A percentile compares a stretch with the other conserved stretches of the same genome.
Evolutionary conservation across 2,797 vertebrate species (phyloP).

Genomic region (Cephalopachus bancanus): DNA sequence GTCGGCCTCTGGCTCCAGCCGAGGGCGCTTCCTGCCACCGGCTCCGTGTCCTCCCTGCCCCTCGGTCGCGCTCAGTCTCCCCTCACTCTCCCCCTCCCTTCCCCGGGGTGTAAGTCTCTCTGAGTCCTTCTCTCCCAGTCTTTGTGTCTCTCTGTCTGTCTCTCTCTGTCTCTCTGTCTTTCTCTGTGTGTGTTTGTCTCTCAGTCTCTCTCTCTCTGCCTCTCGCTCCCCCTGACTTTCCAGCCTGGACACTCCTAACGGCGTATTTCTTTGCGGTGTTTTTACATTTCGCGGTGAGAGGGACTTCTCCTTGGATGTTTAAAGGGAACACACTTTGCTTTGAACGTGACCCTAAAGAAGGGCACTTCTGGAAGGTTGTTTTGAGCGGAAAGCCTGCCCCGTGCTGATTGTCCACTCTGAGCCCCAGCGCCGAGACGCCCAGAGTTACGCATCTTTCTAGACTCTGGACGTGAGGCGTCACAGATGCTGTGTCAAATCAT

Average conservation of each 20-base stretch:
- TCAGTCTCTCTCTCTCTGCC: neutral
- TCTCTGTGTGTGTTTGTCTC: neutral
- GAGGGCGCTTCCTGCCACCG: no score
- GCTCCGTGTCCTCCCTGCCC: no score
- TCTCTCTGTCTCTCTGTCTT: neutral
- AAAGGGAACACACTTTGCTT: constrained; percentile 2
- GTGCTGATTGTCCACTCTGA: fast-evolving
- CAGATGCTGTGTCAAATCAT: neutral
- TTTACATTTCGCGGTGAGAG: constrained; percentile 71
- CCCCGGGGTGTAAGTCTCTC: no score
- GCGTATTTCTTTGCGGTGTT: constrained; percentile 32
- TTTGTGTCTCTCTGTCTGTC: no score
- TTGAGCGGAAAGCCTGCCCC: neutral
- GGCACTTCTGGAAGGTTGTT: neutral
- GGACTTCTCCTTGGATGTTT: neutral
- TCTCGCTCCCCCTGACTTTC: neutral
- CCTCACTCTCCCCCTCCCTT: no score
- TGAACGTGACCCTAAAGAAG: neutral
- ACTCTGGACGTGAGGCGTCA: neutral
- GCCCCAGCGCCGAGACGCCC: neutral
- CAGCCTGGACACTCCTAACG: neutral
- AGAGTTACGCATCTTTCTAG: neutral
- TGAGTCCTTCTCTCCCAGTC: no score
- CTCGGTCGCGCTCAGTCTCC: no score
- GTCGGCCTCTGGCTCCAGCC: no score